Percentiles rank a stretch among this genome's conserved stretches.
phyloP scores from a whole-genome alignment of 64 coral and sea anemone species.

The Actinia equina region DNA sequence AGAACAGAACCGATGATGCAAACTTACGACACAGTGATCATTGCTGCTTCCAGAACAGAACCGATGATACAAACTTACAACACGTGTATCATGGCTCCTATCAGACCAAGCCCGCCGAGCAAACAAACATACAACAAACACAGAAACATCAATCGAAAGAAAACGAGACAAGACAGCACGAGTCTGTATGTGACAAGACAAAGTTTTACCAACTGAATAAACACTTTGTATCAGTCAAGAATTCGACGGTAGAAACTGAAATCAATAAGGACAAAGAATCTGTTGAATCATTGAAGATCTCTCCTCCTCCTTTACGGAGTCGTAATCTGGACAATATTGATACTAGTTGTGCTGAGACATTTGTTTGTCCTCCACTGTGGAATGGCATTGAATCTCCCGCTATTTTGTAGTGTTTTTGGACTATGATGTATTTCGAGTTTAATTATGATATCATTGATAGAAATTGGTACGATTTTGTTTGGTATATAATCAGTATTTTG shows the following conservation, averaged over 20 bases:
- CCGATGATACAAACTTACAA: no score
- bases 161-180: background rate
- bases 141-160: slow-evolving; percentile 3
- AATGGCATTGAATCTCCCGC: background rate
- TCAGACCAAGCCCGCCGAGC: no score
- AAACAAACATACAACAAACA: background rate
- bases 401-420: no score
- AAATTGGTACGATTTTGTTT: no score
- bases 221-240: background rate
- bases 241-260: slow-evolving; percentile 8
- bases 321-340: background rate
- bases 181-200: background rate
- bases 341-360: background rate
- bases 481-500: no score
- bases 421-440: no score
- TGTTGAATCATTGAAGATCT: background rate
- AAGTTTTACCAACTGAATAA: background rate
- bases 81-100: no score
- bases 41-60: no score
- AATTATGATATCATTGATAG: no score
- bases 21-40: no score
- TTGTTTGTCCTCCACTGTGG: background rate
- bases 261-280: background rate
- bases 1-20: no score
- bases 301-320: background rate